Evolutionary conservation across 1,140 invertebrate species (phyloP).

Genomic region (Pachypeltis micranthus): DNA sequence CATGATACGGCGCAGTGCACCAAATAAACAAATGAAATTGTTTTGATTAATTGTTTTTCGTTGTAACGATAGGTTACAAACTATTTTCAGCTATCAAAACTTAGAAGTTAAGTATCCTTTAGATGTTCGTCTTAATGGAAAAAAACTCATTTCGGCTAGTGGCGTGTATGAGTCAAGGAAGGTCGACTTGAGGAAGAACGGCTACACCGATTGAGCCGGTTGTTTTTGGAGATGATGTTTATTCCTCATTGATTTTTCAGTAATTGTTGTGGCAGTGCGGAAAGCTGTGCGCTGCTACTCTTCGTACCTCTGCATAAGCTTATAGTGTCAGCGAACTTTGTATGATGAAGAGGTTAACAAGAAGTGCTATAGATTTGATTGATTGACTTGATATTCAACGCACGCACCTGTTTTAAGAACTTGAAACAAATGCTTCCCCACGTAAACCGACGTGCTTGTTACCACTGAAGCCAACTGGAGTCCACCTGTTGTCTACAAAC

Average conservation of each 20-base stretch:
- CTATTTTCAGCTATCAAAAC: background rate
- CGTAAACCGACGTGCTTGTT: background rate
- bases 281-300: background rate
- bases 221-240: background rate
- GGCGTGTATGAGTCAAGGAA: no score
- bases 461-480: background rate
- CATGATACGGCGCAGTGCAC: background rate
- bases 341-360: background rate
- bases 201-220: no score
- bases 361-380: conserved; percentile 46
- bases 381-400: background rate
- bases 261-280: background rate
- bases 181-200: no score
- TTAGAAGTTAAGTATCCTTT: background rate
- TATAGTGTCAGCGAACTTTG: no score
- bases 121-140: background rate
- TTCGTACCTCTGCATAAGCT: background rate
- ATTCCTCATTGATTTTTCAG: no score
- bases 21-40: background rate
- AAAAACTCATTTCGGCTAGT: background rate
- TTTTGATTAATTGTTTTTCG: conserved; percentile 43
- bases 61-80: conserved; percentile 42
- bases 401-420: background rate
- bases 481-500: background rate
- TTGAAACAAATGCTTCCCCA: background rate